phyloP scores from a whole-genome alignment of 2,888 invertebrate species.

The Eupelmus urozonus region DNA sequence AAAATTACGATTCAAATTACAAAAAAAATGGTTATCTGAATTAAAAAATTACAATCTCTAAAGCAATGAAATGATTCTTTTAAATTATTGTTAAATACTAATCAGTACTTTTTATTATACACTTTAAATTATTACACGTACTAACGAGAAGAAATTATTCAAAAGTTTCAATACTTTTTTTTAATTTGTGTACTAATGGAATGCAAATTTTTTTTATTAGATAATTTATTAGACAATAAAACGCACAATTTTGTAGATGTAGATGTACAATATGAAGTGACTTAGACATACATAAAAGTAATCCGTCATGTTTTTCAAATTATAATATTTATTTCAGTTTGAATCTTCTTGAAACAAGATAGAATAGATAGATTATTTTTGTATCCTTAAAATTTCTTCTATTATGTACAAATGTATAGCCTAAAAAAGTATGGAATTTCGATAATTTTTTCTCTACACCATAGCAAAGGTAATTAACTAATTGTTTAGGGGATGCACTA shows the following conservation, averaged over 20 bases:
- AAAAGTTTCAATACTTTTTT: conserved; percentile 40
- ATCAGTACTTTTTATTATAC: too few species aligned
- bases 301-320: conserved; percentile 19
- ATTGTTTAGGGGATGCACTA: conserved; percentile 24
- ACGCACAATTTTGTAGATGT: too few species aligned
- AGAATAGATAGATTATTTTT: not conserved
- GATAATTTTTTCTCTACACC: conserved; percentile 48
- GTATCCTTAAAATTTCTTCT: not conserved
- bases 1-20: too few species aligned
- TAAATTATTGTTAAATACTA: too few species aligned
- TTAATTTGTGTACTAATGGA: not conserved
- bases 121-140: conserved; percentile 43
- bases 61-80: too few species aligned
- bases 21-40: too few species aligned
- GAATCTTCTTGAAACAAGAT: conserved; percentile 15
- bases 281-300: not conserved
- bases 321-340: conserved; percentile 41
- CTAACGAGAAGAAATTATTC: conserved; percentile 51
- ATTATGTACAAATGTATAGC: not conserved
- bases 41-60: too few species aligned
- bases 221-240: too few species aligned
- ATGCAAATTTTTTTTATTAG: conserved; percentile 20
- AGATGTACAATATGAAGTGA: not conserved
- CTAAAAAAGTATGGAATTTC: conserved; percentile 49
- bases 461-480: conserved; percentile 36